These are phyloP conservation scores for Dasyprocta punctata DNA, from an alignment of 2,113 vertebrate species.

Conservation along the genomic window DNA sequence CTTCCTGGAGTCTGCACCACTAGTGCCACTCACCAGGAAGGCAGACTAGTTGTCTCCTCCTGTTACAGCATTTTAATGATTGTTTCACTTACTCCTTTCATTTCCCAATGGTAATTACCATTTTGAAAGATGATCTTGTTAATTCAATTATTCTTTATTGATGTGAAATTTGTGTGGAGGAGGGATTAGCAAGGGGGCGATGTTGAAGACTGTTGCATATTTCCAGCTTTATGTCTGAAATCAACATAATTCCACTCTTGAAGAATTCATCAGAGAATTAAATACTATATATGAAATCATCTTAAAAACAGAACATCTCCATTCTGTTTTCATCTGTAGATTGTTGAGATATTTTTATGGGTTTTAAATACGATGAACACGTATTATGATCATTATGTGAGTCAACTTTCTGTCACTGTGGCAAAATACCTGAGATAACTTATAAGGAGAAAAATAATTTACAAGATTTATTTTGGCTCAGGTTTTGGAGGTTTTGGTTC, in stretches of 20 bases:
- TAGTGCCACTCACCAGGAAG: too few relatives aligned
- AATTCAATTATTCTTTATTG: constrained; percentile 10
- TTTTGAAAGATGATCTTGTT: constrained; percentile 9
- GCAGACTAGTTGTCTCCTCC: too few relatives aligned
- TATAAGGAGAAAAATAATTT: not conserved
- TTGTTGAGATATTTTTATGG: not conserved
- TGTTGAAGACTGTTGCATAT: not conserved
- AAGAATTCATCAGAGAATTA: too few relatives aligned
- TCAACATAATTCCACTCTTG: not conserved
- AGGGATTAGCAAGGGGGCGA: not conserved
- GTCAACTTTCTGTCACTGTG: not conserved
- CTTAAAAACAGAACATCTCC: not conserved
- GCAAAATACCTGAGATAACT: not conserved
- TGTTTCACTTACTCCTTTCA: not conserved
- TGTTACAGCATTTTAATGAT: not conserved
- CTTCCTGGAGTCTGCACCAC: too few relatives aligned
- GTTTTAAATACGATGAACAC: not conserved
- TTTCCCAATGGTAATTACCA: not conserved
- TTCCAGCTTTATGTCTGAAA: not conserved
- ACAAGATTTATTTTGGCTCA: not conserved
- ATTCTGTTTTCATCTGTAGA: not conserved
- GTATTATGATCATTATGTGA: not conserved
- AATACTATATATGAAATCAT: not conserved
- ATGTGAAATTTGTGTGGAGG: not conserved
- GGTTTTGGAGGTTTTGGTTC: too few relatives aligned